phyloP scores from a whole-genome alignment of 2,113 vertebrate species.

The Neopipo cinnamomea region DNA sequence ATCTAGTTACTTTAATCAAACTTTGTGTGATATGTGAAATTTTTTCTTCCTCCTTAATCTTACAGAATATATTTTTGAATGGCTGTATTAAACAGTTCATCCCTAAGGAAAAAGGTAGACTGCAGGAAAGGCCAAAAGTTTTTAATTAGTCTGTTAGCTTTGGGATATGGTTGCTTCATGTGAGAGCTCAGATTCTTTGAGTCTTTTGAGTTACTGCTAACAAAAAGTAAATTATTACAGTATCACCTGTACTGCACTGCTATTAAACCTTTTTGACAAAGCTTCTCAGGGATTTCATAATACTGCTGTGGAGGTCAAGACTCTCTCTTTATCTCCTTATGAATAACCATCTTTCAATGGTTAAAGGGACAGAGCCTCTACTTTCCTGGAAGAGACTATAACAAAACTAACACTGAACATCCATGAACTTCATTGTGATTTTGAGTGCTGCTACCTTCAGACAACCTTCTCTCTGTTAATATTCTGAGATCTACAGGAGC shows the following conservation, averaged over 20 bases:
- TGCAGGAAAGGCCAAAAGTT: neutral
- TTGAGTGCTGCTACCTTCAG: neutral
- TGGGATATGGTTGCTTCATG: neutral
- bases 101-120: neutral
- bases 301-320: neutral
- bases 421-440: neutral
- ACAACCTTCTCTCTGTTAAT: neutral
- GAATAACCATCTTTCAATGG: neutral
- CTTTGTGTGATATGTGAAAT: fast-evolving
- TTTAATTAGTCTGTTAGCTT: neutral
- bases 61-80: neutral
- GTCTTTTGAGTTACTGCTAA: neutral
- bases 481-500: neutral
- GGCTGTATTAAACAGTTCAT: neutral
- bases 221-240: neutral
- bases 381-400: neutral
- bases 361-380: neutral
- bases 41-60: neutral
- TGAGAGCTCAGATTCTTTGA: neutral
- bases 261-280: conserved; percentile 1
- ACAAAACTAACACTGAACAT: neutral
- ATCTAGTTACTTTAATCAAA: neutral
- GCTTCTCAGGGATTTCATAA: neutral
- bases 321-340: neutral
- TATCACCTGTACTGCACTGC: neutral